A percentile compares a stretch with the other conserved stretches of the same genome.
Evolutionary conservation across 2,113 vertebrate species (phyloP).

Genomic region (Zosterops lateralis): DNA sequence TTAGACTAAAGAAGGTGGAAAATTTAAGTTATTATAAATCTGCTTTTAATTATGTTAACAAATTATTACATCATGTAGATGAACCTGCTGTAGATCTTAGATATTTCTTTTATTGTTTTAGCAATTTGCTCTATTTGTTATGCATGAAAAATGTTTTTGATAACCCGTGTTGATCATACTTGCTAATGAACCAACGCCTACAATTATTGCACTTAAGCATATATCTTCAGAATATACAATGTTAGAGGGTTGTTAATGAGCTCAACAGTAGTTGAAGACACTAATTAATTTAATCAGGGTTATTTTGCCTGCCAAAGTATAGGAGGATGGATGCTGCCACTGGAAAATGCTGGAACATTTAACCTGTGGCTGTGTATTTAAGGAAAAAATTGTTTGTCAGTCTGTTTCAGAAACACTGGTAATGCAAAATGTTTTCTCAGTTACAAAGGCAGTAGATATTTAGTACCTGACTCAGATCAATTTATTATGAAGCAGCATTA

Average conservation of each 20-base stretch:
- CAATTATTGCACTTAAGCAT: background rate
- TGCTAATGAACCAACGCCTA: background rate
- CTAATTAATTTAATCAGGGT: background rate
- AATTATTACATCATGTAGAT: background rate
- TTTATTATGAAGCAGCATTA: conserved; percentile 37
- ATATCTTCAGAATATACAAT: background rate
- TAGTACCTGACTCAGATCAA: conserved; percentile 39
- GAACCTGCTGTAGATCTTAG: background rate
- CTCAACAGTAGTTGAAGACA: background rate
- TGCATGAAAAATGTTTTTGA: background rate
- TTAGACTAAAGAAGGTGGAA: background rate
- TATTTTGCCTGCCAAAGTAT: background rate
- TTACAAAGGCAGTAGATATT: conserved; percentile 23
- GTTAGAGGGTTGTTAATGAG: background rate
- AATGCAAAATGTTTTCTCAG: background rate
- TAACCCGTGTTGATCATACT: background rate
- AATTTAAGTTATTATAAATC: conserved; percentile 11
- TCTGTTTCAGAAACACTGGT: background rate
- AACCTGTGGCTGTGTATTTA: background rate
- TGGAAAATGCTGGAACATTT: background rate
- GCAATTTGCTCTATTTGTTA: conserved; percentile 32
- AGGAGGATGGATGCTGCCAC: background rate
- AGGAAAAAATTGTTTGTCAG: background rate
- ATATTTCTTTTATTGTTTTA: conserved; percentile 23
- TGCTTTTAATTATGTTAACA: conserved; percentile 6